Evolutionary conservation across 2,797 vertebrate species (phyloP).

Genomic region (Cynodonichthys magdalenae): DNA sequence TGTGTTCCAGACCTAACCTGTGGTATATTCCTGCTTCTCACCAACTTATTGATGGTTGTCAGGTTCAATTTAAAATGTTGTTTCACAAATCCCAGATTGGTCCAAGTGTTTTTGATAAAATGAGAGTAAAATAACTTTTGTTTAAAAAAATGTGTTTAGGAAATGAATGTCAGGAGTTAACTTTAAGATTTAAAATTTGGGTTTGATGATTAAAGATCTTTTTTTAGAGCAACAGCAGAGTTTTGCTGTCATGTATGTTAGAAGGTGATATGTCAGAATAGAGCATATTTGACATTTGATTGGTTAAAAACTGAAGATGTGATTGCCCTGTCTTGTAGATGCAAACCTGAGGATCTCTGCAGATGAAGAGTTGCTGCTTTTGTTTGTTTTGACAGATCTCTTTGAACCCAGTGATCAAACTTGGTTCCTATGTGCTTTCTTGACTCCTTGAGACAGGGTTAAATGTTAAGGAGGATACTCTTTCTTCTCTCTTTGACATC

Average conservation of each 20-base stretch:
- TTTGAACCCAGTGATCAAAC: slow-evolving; percentile 57
- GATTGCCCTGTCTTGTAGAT: slow-evolving; percentile 19
- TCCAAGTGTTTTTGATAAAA: not conserved
- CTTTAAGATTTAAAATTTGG: no score
- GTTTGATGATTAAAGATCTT: not conserved
- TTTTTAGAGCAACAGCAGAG: not conserved
- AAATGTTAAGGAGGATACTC: slow-evolving; percentile 46
- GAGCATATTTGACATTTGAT: slow-evolving; percentile 12
- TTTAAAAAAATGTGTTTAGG: no score
- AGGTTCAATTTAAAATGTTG: not conserved
- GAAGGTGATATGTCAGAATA: not conserved
- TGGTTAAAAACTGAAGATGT: slow-evolving; percentile 15
- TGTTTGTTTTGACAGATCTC: slow-evolving; percentile 53
- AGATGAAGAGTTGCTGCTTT: slow-evolving; percentile 18
- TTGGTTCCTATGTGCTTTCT: slow-evolving; percentile 45
- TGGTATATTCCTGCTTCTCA: no score
- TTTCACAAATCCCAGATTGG: not conserved
- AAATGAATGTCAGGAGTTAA: no score
- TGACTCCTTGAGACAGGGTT: slow-evolving; percentile 51
- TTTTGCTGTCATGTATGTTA: not conserved
- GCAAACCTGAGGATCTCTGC: slow-evolving; percentile 26
- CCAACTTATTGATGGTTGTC: no score
- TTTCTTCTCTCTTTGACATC: slow-evolving; percentile 44
- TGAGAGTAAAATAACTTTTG: not conserved
- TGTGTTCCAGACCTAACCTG: no score